Evolutionary conservation across 2,113 vertebrate species (phyloP).

Genomic region (Mus spicilegus): DNA sequence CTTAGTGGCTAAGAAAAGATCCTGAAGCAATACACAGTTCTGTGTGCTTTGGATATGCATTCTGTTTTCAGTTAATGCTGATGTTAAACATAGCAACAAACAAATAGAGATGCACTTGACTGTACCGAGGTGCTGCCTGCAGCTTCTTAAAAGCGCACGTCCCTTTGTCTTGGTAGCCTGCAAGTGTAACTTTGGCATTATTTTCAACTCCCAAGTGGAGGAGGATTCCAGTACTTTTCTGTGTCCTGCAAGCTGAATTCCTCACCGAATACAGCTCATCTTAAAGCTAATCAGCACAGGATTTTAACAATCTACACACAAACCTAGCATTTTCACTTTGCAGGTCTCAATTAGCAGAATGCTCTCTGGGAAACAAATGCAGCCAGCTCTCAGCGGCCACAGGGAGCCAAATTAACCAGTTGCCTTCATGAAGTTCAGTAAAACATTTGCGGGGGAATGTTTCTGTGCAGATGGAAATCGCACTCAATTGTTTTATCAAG

Average conservation of each 20-base stretch:
- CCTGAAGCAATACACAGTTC: neutral
- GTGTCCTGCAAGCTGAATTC: constrained; percentile 20
- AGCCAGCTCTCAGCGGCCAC: constrained; percentile 1
- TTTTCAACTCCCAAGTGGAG: neutral
- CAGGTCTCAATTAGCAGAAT: constrained; percentile 69
- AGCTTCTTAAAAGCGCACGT: neutral
- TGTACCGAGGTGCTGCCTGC: neutral
- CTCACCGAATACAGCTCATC: neutral
- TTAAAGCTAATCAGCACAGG: neutral
- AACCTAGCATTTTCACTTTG: constrained; percentile 39
- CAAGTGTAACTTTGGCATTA: neutral
- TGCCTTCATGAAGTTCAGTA: constrained; percentile 65
- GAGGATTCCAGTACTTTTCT: constrained; percentile 23
- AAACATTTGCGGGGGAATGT: constrained; percentile 62
- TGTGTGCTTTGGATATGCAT: neutral
- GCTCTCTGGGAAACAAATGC: constrained; percentile 62
- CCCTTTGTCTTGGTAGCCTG: neutral
- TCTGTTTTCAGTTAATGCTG: constrained; percentile 14
- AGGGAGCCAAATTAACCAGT: constrained; percentile 54
- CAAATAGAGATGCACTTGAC: neutral
- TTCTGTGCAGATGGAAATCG: constrained; percentile 51
- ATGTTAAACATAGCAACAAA: neutral
- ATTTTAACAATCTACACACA: neutral
- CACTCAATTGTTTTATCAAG: constrained; percentile 53
- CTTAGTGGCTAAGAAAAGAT: neutral